phyloP scores from a whole-genome alignment of 2,888 invertebrate genomes.

The Papilio demoleus region DNA sequence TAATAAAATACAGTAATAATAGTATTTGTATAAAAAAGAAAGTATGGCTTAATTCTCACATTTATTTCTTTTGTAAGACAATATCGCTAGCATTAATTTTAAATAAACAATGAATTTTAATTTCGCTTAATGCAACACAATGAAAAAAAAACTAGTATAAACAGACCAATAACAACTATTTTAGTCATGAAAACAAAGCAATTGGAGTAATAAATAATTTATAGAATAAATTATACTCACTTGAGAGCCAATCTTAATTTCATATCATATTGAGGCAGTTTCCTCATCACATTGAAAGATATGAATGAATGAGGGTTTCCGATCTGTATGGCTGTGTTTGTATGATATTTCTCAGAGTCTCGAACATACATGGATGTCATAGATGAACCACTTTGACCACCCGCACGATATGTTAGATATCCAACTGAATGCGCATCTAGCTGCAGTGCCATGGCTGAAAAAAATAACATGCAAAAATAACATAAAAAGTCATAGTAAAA shows the following conservation, averaged over 20 bases:
- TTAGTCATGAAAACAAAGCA: too few species aligned
- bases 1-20: too few species aligned
- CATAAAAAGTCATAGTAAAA: too few species aligned
- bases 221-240: conserved; percentile 81
- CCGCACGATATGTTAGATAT: conserved; percentile 92
- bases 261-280: conserved; percentile 90
- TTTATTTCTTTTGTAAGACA: too few species aligned
- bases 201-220: too few species aligned
- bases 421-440: conserved; percentile 94
- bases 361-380: conserved; percentile 92
- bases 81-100: too few species aligned
- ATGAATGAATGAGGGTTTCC: conserved; percentile 92
- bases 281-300: conserved; percentile 89
- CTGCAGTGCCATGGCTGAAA: conserved; percentile 90
- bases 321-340: conserved; percentile 89
- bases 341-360: conserved; percentile 87
- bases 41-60: too few species aligned
- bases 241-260: conserved; percentile 90
- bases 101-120: too few species aligned
- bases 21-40: too few species aligned
- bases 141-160: too few species aligned
- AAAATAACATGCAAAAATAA: background rate
- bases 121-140: too few species aligned
- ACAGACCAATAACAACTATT: too few species aligned
- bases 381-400: conserved; percentile 85